Percentiles rank a stretch among this genome's conserved stretches.
Evolutionary conservation across 2,888 invertebrate genomes (phyloP).

Genomic region (Cactoblastis cactorum): DNA sequence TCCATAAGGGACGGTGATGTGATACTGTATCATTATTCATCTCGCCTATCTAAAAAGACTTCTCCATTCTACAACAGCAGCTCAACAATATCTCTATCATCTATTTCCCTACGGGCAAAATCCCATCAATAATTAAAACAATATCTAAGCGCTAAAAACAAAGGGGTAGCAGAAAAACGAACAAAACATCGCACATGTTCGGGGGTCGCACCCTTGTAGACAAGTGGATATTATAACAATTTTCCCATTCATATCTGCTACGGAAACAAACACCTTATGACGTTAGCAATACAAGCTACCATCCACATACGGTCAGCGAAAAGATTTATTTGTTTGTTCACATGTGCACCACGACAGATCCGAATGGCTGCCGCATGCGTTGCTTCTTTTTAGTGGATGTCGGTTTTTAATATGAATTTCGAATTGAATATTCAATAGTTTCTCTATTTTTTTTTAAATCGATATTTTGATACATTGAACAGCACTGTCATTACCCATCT

Average conservation of each 20-base stretch:
- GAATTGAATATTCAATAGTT: background rate
- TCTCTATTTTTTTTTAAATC: background rate
- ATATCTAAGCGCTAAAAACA: constrained; percentile 39
- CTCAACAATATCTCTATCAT: background rate
- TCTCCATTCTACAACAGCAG: background rate
- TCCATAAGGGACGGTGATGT: no score
- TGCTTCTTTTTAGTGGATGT: constrained; percentile 19
- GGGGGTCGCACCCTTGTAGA: constrained; percentile 56
- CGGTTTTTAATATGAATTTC: constrained; percentile 15
- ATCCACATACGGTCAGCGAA: constrained; percentile 14
- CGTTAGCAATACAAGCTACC: constrained; percentile 16
- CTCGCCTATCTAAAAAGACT: background rate
- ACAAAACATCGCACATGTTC: constrained; percentile 53
- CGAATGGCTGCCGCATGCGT: constrained; percentile 24
- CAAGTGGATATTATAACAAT: constrained; percentile 57
- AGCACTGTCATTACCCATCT: no score
- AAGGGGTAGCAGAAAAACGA: constrained; percentile 51
- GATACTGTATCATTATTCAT: background rate
- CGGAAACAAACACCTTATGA: constrained; percentile 30
- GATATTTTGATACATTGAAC: background rate
- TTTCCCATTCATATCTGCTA: constrained; percentile 17
- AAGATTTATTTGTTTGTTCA: constrained; percentile 59
- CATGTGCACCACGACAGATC: constrained; percentile 47
- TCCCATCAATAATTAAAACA: constrained; percentile 12
- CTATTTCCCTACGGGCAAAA: background rate